Evolutionary conservation across 2,888 invertebrate species (phyloP), one percentile per base, ranked within the genome.

Genomic region (Drosophila limbata): DNA sequence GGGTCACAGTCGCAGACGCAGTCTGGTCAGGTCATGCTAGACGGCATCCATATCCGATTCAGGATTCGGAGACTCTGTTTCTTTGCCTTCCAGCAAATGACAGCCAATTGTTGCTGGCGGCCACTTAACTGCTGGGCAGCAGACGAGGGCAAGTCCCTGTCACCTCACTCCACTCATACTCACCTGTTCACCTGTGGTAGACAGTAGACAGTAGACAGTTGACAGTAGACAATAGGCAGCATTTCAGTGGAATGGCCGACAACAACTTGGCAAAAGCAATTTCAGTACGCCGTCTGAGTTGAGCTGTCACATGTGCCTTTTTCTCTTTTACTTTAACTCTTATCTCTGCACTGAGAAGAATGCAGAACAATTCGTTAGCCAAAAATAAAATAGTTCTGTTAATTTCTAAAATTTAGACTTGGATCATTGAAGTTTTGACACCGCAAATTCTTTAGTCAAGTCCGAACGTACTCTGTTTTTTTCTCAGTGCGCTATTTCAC

Each of bases 51-150:
- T 56, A 73, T 75, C 63, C 73, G 51, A 55, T 63, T 44, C 39
- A n/a, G 28, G 28, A 28, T 25, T 25, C 25, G 17, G 6, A 33
- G 28, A 25, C 45, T 56, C 28, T 11, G n/a, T 56, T 52, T 66
- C 3, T 61, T 10, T 15, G 10, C 31, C 48, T 78, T 63, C 77
- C 86, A 77, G 73, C 70, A 83, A 83, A 84, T 83, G 83, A 84
- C 83, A 83, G 79, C 84, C 86, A 83, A 83, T 83, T 83, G 86
- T 83, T 86, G 87, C 86, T 86, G 79, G 68, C 73, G 71, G 87
- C 87, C 84, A 84, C 84, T 84, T 87, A 87, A 71, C 66, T 69
- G 76, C 62, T 66, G 35, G 70, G 51, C 55, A 65, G 61, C 42
- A 57, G 8, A 28, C 8, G 28, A 5, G 28, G 28, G 28, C 8